A percentile compares a stretch with the other conserved stretches of the same genome.
Evolutionary conservation across 2,113 vertebrate genomes (phyloP).

Genomic region (Microtus montanus): DNA sequence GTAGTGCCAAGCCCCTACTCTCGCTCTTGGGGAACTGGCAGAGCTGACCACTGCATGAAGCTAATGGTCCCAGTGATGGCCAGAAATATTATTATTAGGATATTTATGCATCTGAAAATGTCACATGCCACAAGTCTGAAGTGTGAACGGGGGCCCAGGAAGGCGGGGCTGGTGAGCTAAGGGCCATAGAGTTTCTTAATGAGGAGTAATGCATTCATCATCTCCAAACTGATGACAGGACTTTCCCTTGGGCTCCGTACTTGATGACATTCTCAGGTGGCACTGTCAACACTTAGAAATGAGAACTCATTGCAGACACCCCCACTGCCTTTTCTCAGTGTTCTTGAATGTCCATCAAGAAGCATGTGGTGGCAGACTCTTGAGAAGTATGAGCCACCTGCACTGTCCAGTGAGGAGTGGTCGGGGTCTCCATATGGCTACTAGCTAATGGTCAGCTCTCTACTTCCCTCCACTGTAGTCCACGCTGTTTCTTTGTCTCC

Average conservation of each 20-base stretch:
- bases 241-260: not conserved
- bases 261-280: not conserved
- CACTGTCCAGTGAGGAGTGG: not conserved
- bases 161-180: rapidly evolving
- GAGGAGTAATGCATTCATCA: not conserved
- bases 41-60: not conserved
- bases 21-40: not conserved
- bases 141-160: not conserved
- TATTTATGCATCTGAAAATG: not conserved
- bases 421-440: rapidly evolving
- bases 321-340: not conserved
- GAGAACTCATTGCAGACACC: not conserved
- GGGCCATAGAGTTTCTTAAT: not conserved
- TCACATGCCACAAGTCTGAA: not conserved
- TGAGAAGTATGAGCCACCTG: not conserved
- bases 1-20: rapidly evolving
- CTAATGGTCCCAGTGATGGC: not conserved
- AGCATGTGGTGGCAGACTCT: not conserved
- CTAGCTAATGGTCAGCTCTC: not conserved
- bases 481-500: not conserved
- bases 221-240: conserved; percentile 27
- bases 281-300: not conserved
- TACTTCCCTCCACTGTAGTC: not conserved
- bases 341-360: not conserved
- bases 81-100: not conserved